Evolutionary conservation across 2,797 vertebrate species (phyloP).

Genomic region (Dryobates pubescens): DNA sequence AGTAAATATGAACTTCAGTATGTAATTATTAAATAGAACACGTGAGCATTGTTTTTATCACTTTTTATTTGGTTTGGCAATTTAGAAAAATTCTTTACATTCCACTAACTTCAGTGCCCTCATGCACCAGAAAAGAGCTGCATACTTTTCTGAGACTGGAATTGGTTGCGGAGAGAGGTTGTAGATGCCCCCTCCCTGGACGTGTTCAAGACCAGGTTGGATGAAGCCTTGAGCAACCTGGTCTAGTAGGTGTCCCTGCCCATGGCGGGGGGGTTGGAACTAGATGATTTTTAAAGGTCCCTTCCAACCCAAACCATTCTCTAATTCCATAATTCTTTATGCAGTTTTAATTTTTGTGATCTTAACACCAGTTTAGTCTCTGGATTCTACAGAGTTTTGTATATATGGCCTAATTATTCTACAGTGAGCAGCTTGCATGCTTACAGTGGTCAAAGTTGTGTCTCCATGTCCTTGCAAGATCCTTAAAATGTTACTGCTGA

Average conservation of each 20-base stretch:
- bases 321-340: neutral
- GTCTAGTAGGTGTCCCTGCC: too few species aligned
- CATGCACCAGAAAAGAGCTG: neutral
- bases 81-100: neutral
- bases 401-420: neutral
- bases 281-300: too few species aligned
- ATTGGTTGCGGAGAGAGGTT: too few species aligned
- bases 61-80: neutral
- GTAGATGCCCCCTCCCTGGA: too few species aligned
- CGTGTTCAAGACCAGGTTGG: too few species aligned
- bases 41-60: neutral
- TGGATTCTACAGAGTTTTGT: neutral
- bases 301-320: too few species aligned
- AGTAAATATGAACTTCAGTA: neutral
- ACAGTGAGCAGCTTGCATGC: neutral
- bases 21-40: neutral
- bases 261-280: too few species aligned
- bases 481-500: neutral
- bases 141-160: rapidly evolving
- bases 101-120: neutral
- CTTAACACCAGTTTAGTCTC: neutral
- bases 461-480: neutral
- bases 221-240: too few species aligned
- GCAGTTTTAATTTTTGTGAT: neutral
- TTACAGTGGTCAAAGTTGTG: neutral